Percentiles rank a stretch among this genome's conserved stretches.
These are phyloP conservation scores for Hucho hucho DNA, from an alignment of 2,113 vertebrate genomes.

Conservation along the genomic window DNA sequence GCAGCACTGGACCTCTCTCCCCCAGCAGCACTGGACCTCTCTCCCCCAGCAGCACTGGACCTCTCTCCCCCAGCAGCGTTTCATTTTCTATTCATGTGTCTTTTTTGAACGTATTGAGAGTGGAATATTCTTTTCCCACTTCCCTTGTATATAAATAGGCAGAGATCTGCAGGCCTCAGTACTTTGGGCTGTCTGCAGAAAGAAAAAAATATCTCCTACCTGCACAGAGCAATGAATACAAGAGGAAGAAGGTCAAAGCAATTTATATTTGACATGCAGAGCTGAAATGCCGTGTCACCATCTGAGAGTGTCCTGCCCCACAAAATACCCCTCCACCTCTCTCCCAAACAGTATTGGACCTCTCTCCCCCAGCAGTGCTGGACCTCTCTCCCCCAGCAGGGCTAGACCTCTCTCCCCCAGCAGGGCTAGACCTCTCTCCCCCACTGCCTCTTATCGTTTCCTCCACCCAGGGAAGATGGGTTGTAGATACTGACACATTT, in stretches of 20 bases:
- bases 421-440: not conserved
- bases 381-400: no score
- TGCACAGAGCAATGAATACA: conserved; percentile 44
- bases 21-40: no score
- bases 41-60: no score
- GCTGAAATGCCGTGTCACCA: conserved; percentile 40
- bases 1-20: no score
- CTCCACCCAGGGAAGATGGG: not conserved
- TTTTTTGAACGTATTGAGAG: conserved; percentile 49
- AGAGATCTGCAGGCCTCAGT: conserved; percentile 60
- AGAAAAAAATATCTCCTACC: conserved; percentile 28
- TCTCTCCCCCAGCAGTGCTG: no score
- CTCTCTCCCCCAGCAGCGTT: not conserved
- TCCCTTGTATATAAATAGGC: conserved; percentile 52
- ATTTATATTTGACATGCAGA: conserved; percentile 48
- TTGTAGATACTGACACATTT: conserved; percentile 1
- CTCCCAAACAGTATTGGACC: no score
- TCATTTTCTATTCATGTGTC: conserved; percentile 42
- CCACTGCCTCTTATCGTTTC: not conserved
- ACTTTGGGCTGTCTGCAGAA: conserved; percentile 35
- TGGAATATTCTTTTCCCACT: conserved; percentile 39
- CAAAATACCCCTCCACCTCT: not conserved
- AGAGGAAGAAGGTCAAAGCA: conserved; percentile 61
- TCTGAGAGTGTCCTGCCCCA: conserved; percentile 4
- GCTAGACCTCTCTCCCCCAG: not conserved